These are phyloP conservation scores for Pachyramphus minor DNA, from an alignment of 2,113 vertebrate species.

Conservation along the genomic window DNA sequence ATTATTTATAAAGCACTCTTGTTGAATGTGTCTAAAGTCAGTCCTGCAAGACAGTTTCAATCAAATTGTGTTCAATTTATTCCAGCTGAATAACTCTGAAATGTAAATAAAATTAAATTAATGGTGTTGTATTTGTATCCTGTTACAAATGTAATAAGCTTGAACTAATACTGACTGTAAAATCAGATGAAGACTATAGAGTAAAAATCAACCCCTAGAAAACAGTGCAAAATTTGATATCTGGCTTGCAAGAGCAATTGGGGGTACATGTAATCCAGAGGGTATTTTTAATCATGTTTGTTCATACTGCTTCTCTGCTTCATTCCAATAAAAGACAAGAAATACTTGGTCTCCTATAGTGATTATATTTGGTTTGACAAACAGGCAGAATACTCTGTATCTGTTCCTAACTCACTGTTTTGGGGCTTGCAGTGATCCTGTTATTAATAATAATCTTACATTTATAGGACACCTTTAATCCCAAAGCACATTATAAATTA, in stretches of 20 bases:
- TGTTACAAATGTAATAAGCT: conserved; percentile 60
- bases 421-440: neutral
- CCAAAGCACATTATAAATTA: conserved; percentile 23
- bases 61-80: conserved; percentile 71
- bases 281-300: neutral
- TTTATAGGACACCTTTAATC: conserved; percentile 29
- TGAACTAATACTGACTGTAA: conserved; percentile 34
- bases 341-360: neutral
- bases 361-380: conserved; percentile 12
- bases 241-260: neutral
- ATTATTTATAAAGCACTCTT: conserved; percentile 50
- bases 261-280: conserved; percentile 5
- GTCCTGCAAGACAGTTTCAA: conserved; percentile 72
- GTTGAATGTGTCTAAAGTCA: conserved; percentile 54
- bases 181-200: neutral
- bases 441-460: conserved; percentile 15
- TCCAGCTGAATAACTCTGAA: conserved; percentile 71
- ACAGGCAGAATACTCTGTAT: neutral
- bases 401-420: neutral
- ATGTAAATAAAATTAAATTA: conserved; percentile 79
- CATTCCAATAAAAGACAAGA: neutral
- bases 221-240: neutral
- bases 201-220: conserved; percentile 4
- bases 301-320: neutral
- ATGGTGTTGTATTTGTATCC: conserved; percentile 65